Conservation (phyloP, 2,888 invertebrate species). For the Heliconius cydno region DNA sequence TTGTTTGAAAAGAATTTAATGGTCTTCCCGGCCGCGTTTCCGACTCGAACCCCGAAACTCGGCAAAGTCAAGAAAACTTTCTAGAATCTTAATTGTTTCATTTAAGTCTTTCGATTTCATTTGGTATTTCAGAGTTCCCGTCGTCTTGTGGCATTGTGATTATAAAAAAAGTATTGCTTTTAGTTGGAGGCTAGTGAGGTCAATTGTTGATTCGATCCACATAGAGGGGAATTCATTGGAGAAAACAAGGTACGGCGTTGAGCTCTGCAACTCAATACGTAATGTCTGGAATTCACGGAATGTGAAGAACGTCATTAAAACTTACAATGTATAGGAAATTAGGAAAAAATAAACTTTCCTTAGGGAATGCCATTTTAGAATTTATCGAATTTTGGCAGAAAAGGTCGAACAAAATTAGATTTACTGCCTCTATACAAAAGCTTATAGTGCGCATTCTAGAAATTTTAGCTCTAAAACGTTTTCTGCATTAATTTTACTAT, state of each 20-base stretch:
- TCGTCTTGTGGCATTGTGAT: not conserved
- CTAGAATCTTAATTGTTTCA: conserved; percentile 62
- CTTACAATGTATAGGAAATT: no score
- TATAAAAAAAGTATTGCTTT: not conserved
- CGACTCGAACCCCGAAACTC: conserved; percentile 48
- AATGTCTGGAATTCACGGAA: no score
- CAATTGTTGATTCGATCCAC: not conserved
- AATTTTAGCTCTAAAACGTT: not conserved
- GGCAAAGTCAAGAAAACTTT: conserved; percentile 57
- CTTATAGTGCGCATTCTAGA: not conserved
- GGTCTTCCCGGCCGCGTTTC: conserved; percentile 51
- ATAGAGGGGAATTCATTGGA: no score
- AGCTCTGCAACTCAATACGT: no score
- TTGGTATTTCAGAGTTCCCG: conserved; percentile 44
- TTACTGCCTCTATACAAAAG: not conserved
- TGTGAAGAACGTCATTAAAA: no score
- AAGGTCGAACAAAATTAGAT: no score
- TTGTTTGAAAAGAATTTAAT: conserved; percentile 66
- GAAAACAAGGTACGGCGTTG: no score
- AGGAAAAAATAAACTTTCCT: no score
- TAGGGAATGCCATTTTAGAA: no score
- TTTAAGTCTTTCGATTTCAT: conserved; percentile 51
- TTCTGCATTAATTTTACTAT: not conserved
- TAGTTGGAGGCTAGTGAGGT: not conserved
- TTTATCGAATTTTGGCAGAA: no score